These are phyloP conservation scores for Spodoptera exigua DNA, from an alignment of 2,888 invertebrate genomes.

Conservation along the genomic window DNA sequence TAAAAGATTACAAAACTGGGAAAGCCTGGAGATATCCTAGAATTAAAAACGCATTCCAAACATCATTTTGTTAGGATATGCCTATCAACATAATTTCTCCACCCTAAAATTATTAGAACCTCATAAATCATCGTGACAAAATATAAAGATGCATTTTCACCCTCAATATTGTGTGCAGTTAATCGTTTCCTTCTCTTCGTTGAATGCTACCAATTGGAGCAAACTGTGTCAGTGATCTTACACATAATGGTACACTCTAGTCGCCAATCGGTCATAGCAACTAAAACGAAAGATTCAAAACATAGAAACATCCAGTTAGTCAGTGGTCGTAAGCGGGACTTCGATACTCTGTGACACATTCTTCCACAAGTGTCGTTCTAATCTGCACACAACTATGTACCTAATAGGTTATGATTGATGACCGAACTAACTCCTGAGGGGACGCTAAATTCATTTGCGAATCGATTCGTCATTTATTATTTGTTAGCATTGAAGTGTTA, in stretches of 20 bases:
- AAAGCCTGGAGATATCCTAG: slow-evolving; percentile 4
- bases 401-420: slow-evolving; percentile 73
- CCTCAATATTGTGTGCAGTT: slow-evolving; percentile 59
- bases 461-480: slow-evolving; percentile 78
- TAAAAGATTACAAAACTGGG: slow-evolving; percentile 22
- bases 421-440: slow-evolving; percentile 63
- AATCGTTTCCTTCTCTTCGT: slow-evolving; percentile 58
- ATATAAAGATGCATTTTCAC: slow-evolving; percentile 38
- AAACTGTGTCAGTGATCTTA: slow-evolving; percentile 54
- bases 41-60: slow-evolving; percentile 11
- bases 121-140: slow-evolving; percentile 32
- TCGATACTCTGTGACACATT: slow-evolving; percentile 42
- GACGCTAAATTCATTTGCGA: slow-evolving; percentile 73
- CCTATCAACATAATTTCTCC: slow-evolving; percentile 1
- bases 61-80: slow-evolving; percentile 1
- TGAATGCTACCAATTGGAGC: slow-evolving; percentile 57
- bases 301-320: slow-evolving; percentile 23
- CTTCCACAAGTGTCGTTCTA: slow-evolving; percentile 12
- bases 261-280: slow-evolving; percentile 6
- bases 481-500: slow-evolving; percentile 66
- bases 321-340: slow-evolving; percentile 9
- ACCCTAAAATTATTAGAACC: not conserved
- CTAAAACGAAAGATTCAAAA: slow-evolving; percentile 5
- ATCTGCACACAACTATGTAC: slow-evolving; percentile 41
- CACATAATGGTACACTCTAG: slow-evolving; percentile 11